Evolutionary conservation across 2,113 vertebrate species (phyloP).

Genomic region (Monopterus albus): DNA sequence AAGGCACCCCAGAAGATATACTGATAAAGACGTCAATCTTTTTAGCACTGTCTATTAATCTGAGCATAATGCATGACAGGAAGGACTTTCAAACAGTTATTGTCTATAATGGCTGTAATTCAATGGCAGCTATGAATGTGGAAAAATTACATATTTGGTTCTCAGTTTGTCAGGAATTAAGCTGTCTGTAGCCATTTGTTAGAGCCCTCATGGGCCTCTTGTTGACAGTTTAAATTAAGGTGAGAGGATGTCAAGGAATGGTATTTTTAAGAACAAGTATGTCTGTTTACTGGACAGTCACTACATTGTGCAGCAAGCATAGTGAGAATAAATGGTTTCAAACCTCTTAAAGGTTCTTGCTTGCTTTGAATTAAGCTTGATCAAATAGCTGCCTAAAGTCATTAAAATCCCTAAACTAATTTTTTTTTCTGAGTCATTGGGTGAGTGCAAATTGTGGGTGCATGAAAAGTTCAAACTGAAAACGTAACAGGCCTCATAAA

Average conservation of each 20-base stretch:
- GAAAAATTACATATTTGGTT: constrained; percentile 75
- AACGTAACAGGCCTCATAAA: constrained; percentile 2
- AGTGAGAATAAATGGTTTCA: constrained; percentile 79
- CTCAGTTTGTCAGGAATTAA: constrained; percentile 47
- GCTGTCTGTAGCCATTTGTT: constrained; percentile 51
- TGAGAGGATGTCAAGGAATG: constrained; percentile 19
- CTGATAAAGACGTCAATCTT: constrained; percentile 19
- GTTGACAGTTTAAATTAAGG: constrained; percentile 30
- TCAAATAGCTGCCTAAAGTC: constrained; percentile 81
- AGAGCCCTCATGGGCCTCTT: constrained; percentile 23
- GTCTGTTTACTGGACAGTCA: constrained; percentile 46
- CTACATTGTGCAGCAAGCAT: constrained; percentile 62
- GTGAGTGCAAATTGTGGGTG: constrained; percentile 58
- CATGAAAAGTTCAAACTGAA: constrained; percentile 19
- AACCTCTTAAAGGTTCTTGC: constrained; percentile 77
- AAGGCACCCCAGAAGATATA: background rate
- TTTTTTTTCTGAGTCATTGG: constrained; percentile 50
- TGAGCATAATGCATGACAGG: constrained; percentile 43
- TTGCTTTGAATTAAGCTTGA: constrained; percentile 85
- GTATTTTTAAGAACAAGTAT: constrained; percentile 36
- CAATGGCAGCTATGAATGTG: constrained; percentile 49
- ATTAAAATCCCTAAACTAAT: constrained; percentile 80
- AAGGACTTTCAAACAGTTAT: constrained; percentile 22
- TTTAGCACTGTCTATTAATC: constrained; percentile 27
- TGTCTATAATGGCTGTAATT: constrained; percentile 52